Conservation (phyloP, 2,113 vertebrate genomes). For the Protobothrops mucrosquamatus region DNA sequence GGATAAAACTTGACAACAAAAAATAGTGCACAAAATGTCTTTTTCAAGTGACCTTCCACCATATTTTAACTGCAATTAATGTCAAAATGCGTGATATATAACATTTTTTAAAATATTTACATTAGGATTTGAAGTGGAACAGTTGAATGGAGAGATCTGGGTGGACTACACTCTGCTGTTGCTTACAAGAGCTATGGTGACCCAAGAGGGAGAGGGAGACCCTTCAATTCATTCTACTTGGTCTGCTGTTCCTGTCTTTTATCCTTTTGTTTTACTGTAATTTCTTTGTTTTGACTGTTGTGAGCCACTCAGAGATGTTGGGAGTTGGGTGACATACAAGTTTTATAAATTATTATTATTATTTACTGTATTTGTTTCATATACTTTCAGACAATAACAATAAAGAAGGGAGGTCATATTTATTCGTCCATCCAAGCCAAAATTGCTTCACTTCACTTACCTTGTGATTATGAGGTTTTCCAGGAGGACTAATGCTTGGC, state of each 20-base stretch:
- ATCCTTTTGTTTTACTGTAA: background rate
- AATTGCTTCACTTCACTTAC: background rate
- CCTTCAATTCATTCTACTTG: background rate
- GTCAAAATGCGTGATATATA: background rate
- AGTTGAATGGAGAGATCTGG: background rate
- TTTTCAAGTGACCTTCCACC: conserved; percentile 15
- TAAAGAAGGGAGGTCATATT: background rate
- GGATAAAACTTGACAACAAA: conserved; percentile 53
- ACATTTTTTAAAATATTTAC: background rate
- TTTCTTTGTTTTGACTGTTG: background rate
- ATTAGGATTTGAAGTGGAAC: background rate
- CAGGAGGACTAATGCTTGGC: background rate
- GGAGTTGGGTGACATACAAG: background rate
- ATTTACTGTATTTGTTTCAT: background rate
- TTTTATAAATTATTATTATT: background rate
- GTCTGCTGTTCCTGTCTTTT: background rate
- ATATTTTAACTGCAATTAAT: background rate
- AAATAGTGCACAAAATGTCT: conserved; percentile 52
- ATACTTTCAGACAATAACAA: conserved; percentile 35
- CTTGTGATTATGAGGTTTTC: background rate
- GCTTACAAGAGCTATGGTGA: background rate
- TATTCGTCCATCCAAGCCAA: background rate
- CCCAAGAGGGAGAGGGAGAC: background rate
- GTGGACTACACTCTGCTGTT: background rate
- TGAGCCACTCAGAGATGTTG: background rate